Base-by-base conservation (phyloP, 1,140 invertebrate genomes). In the Musca vetustissima region DNA sequence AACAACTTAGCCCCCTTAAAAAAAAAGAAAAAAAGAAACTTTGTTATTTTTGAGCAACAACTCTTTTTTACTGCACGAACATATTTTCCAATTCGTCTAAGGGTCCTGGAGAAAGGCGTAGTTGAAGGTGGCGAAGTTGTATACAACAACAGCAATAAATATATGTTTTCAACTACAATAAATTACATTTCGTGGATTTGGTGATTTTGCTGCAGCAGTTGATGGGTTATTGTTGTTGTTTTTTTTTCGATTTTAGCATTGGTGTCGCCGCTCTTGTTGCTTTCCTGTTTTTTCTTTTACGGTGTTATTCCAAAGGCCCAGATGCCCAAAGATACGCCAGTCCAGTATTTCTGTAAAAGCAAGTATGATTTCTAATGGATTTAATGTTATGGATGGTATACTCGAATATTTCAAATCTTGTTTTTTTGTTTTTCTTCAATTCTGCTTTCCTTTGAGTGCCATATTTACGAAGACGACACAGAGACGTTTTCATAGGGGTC, bases 131-230 rank as follows among this genome's bases (percentile, higher is more conserved):
- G 22, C 24, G n/a, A 4, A 28, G 24, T 17, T 15, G 15, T 11
- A 64, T 11, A 19, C 59, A 36, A 19, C 32, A 43, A 9, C 59
- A 49, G 7, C 17, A 50, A 47, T 50, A 53, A 22, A 47, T 50
- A 67, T 50, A 50, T 36, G 17, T 53, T 49, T 43, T 21, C 36
- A 67, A 67, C 66, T 67, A 14, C 66, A 52, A 67, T 67, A 67
- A 67, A 67, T 67, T 55, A 67, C 66, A 47, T 50, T 64, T 65
- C 47, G 64, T 65, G 64, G 22, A 65, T 65, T 49, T 49, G 36
- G 68, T 70, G 71, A 73, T 73, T 72, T 71, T 76, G 22, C 36
- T 73, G 36, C 36, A 43, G 36, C 36, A 43, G 22, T 64, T 53
- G 48, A 59, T 32, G 19, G 47, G 22, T 24, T 49, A 21, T 50